Percentiles rank a stretch among this genome's conserved stretches.
phyloP scores from a whole-genome alignment of 1,140 invertebrate species.

The Drosophila tsacasi region DNA sequence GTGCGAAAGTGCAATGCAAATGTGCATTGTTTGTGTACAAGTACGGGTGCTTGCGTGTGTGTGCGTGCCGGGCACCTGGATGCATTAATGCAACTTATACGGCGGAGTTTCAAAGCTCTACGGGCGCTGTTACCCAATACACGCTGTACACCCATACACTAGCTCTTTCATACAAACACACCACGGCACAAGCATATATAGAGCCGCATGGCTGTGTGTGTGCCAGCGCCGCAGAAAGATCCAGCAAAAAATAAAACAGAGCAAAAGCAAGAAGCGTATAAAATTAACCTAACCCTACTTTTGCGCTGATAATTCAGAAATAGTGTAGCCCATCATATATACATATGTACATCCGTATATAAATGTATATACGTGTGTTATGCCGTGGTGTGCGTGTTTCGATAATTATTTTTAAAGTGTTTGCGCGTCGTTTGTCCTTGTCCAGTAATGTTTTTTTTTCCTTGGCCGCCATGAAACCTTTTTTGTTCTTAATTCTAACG shows the following conservation, averaged over 20 bases:
- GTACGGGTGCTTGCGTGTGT: slow-evolving; percentile 22
- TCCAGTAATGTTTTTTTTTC: slow-evolving; percentile 32
- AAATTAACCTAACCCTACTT: slow-evolving; percentile 83
- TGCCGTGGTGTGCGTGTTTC: slow-evolving; percentile 44
- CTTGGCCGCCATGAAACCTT: not conserved
- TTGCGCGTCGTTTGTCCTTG: slow-evolving; percentile 46
- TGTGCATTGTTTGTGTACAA: slow-evolving; percentile 35
- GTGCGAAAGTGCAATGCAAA: slow-evolving; percentile 52
- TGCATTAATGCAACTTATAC: slow-evolving; percentile 61
- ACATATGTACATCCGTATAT: slow-evolving; percentile 44
- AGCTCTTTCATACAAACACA: slow-evolving; percentile 38
- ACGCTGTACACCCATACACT: slow-evolving; percentile 52
- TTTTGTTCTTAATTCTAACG: no score
- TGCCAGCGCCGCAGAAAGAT: slow-evolving; percentile 82
- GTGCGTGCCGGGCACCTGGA: slow-evolving; percentile 71
- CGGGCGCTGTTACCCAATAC: slow-evolving; percentile 73
- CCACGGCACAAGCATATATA: slow-evolving; percentile 12
- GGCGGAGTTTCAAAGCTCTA: slow-evolving; percentile 51
- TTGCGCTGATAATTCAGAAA: slow-evolving; percentile 80
- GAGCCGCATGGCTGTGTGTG: slow-evolving; percentile 28
- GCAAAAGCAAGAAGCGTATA: slow-evolving; percentile 72
- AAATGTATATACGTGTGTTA: slow-evolving; percentile 23
- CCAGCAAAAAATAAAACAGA: slow-evolving; percentile 80
- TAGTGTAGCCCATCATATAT: slow-evolving; percentile 60
- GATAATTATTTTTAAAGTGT: slow-evolving; percentile 67